Conservation (phyloP, 2,797 vertebrate species). For the Leuciscus waleckii region DNA sequence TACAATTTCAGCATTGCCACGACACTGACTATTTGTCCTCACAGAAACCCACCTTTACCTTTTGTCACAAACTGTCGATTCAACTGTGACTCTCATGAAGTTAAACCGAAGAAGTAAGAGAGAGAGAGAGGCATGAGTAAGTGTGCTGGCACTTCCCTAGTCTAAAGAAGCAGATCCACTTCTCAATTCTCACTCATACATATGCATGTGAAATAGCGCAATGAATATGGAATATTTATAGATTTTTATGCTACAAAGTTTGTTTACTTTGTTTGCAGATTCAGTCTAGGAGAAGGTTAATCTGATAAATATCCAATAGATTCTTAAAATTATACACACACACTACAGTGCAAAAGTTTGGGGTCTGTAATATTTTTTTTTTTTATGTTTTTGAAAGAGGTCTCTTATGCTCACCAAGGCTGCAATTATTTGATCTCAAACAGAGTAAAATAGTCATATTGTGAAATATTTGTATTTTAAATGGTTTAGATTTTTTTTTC, state of each 20-base stretch:
- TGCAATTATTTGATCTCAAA: neutral
- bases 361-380: neutral
- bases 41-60: constrained; percentile 2
- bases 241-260: neutral
- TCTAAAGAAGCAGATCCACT: constrained; percentile 19
- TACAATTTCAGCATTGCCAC: constrained; percentile 42
- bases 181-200: neutral
- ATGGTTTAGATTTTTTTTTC: neutral
- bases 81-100: constrained; percentile 15
- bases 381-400: neutral
- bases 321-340: neutral
- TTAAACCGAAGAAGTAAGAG: neutral
- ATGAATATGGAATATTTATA: constrained; percentile 1
- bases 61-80: constrained; percentile 45
- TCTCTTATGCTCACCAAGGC: neutral
- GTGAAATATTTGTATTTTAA: neutral
- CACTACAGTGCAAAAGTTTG: neutral
- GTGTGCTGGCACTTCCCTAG: constrained; percentile 38
- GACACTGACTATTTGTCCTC: constrained; percentile 20
- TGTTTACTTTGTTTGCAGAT: too few relatives aligned
- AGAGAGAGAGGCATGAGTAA: neutral
- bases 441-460: neutral
- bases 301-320: neutral
- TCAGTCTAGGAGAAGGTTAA: neutral
- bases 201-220: neutral